Base-by-base conservation (phyloP, 2,888 invertebrate species). In the Callyntrura sp. region DNA sequence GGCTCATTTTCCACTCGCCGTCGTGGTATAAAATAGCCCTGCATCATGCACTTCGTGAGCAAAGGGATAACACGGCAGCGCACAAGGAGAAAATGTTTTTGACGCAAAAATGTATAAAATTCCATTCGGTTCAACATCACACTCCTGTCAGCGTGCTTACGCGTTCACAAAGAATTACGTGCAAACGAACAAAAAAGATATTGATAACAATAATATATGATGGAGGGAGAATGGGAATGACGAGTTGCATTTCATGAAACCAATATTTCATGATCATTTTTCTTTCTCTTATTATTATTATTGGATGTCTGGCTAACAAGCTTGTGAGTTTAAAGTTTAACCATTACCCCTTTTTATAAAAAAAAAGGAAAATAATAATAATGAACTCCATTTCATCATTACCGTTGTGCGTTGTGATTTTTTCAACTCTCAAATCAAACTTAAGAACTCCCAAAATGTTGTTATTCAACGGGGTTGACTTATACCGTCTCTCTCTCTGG, bases 221-320 rank as follows among this genome's bases (percentile, higher is more conserved):
- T 35, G 35, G 35, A 35, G 6, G 35, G 35, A 35, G 35, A 35
- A 35, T 35, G 35, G 6, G 35, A 35, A 35, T 35, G 45, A 25
- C 62, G 12, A 73, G 73, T 11, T 73, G 45, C 45, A 73, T 48
- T 68, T 85, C 73, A 85, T 85, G 85, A 73, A 85, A 85, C 73
- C 85, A 85, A 85, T 85, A 73, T 85, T 85, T 85, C 85, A 85
- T 85, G 73, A 73, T 25, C 20, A 73, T 76, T 85, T 23, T 60
- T 73, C n/a, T 20, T 12, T 68, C 14, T 68, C 35, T 11, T 23
- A n/a, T 48, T 25, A 65, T 11, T 23, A n/a, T 48, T 25, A 65
- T 65, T 65, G 65, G 51, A 23, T 25, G 70, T 70, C n/a, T 35
- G 35, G 35, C 62, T 78, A 57, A 78, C 78, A 43, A 43, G 83